Conservation (phyloP, 1,140 invertebrate genomes). For the Drosophila erecta region DNA sequence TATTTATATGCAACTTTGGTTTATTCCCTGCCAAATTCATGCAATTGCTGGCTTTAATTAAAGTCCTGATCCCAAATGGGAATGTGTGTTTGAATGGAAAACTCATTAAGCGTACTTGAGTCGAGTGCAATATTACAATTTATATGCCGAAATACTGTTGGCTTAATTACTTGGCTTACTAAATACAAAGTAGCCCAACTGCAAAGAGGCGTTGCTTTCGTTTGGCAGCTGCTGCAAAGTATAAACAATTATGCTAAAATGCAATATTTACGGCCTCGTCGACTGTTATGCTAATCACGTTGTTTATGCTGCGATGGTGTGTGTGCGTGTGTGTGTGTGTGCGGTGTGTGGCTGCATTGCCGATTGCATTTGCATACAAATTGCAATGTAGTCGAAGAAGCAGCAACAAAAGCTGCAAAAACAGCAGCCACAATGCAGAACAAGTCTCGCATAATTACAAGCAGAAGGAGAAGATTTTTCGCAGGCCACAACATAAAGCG, state of each 20-base stretch:
- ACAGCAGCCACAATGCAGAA: constrained; percentile 44
- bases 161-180: constrained; percentile 50
- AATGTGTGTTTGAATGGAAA: constrained; percentile 25
- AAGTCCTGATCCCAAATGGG: constrained; percentile 3
- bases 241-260: constrained; percentile 82
- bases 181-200: constrained; percentile 34
- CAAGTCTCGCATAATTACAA: constrained; percentile 72
- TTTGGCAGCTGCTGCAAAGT: constrained; percentile 70
- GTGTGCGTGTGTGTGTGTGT: constrained; percentile 27
- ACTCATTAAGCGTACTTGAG: constrained; percentile 19
- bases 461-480: constrained; percentile 44
- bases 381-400: constrained; percentile 79
- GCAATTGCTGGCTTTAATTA: neutral
- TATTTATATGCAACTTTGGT: neutral
- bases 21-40: constrained; percentile 8
- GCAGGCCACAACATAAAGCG: constrained; percentile 42
- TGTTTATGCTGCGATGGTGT: constrained; percentile 27
- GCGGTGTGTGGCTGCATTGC: constrained; percentile 51
- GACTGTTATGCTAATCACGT: constrained; percentile 77
- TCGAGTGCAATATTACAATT: constrained; percentile 27
- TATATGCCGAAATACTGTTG: constrained; percentile 33
- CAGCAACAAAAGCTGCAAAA: constrained; percentile 41
- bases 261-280: constrained; percentile 76
- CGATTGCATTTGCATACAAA: constrained; percentile 82
- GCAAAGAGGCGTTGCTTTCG: constrained; percentile 48